phyloP scores from a whole-genome alignment of 2,888 invertebrate species.

The Sclerodermus sp. region DNA sequence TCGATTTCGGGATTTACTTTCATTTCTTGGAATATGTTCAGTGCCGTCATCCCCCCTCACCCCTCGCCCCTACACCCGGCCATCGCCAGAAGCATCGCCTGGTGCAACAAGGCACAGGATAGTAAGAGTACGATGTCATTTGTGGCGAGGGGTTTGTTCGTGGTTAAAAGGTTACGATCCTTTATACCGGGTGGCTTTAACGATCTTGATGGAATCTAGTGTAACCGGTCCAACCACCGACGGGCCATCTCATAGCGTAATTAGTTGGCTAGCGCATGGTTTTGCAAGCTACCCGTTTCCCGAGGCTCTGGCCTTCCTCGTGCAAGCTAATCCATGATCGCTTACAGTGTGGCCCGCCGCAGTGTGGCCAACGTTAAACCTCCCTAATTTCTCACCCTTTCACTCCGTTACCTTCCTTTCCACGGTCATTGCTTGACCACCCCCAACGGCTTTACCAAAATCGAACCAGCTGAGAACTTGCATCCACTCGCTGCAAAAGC shows the following conservation, averaged over 20 bases:
- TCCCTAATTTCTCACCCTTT: constrained; percentile 37
- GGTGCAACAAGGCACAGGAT: too few relatives aligned
- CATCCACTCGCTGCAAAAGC: constrained; percentile 14
- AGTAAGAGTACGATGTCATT: too few relatives aligned
- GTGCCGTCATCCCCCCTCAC: too few relatives aligned
- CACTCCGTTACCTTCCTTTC: constrained; percentile 1
- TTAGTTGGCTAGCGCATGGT: constrained; percentile 35
- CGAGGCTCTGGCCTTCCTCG: constrained; percentile 13
- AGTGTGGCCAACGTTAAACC: constrained; percentile 47
- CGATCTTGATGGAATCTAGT: constrained; percentile 29
- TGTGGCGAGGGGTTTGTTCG: too few relatives aligned
- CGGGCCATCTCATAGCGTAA: constrained; percentile 33
- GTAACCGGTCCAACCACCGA: constrained; percentile 16
- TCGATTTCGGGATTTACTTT: too few relatives aligned
- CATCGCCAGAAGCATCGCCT: too few relatives aligned
- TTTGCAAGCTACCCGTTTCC: constrained; percentile 21
- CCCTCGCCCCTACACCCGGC: too few relatives aligned
- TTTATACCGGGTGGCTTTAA: constrained; percentile 30
- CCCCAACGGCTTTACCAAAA: too few relatives aligned
- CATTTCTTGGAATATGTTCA: too few relatives aligned
- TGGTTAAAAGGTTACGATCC: background rate
- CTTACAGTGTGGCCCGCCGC: constrained; percentile 39
- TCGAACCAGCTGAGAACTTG: too few relatives aligned
- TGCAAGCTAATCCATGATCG: constrained; percentile 47
- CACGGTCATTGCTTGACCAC: background rate